Evolutionary conservation across 1,140 invertebrate species (phyloP).

Genomic region (Nasonia vitripennis): DNA sequence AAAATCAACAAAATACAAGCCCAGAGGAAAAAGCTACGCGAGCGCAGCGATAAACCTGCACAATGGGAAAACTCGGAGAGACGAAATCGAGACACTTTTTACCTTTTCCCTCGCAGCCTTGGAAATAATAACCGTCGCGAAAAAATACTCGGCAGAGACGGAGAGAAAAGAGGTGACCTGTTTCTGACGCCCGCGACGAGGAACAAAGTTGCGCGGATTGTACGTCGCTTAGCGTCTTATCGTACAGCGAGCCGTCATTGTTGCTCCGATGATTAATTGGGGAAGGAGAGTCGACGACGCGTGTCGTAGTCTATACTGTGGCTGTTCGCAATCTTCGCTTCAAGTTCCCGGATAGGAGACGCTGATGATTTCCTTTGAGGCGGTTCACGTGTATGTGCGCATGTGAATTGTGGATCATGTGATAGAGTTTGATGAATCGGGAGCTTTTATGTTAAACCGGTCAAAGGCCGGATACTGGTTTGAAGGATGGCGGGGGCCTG

Average conservation of each 20-base stretch:
- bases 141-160: background rate
- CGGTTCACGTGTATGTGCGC: background rate
- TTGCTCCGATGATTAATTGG: slow-evolving; percentile 19
- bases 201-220: background rate
- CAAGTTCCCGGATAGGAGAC: background rate
- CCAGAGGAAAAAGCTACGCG: background rate
- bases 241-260: background rate
- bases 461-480: background rate
- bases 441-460: background rate
- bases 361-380: background rate
- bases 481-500: background rate
- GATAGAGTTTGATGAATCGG: background rate
- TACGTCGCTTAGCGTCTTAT: slow-evolving; percentile 18
- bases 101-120: background rate
- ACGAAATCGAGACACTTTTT: slow-evolving; percentile 24
- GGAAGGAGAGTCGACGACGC: background rate
- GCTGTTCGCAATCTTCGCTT: background rate
- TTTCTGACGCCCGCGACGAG: background rate
- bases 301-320: background rate
- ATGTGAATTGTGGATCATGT: background rate
- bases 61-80: background rate
- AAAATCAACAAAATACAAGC: background rate
- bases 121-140: slow-evolving; percentile 1
- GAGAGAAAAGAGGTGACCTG: background rate
- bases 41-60: background rate